Conservation (phyloP, 1,140 invertebrate species). For the Pseudomyrmex flavicornis region DNA sequence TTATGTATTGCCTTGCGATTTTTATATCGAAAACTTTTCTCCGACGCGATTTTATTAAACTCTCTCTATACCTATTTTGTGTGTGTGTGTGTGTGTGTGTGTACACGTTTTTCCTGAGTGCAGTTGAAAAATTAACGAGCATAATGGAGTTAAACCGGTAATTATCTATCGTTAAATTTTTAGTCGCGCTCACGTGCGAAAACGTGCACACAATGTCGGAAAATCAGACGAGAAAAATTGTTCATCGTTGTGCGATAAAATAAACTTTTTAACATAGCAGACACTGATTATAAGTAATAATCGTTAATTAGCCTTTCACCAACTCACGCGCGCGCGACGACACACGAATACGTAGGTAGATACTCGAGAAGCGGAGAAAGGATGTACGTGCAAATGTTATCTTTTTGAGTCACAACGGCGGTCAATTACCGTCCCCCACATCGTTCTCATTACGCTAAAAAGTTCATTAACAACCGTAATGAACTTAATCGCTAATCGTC, state of each 20-base stretch:
- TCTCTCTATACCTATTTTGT: too few species aligned
- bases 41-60: background rate
- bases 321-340: background rate
- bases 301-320: slow-evolving; percentile 16
- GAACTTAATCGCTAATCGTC: slow-evolving; percentile 70
- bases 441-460: slow-evolving; percentile 59
- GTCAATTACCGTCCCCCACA: slow-evolving; percentile 44
- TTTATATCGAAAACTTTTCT: background rate
- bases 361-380: slow-evolving; percentile 23
- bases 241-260: background rate
- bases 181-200: slow-evolving; percentile 2
- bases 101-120: background rate
- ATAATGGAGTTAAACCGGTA: slow-evolving; percentile 33
- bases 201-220: background rate
- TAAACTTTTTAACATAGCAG: background rate
- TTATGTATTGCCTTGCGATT: too few species aligned
- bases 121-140: slow-evolving; percentile 28
- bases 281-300: slow-evolving; percentile 9
- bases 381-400: slow-evolving; percentile 48
- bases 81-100: background rate
- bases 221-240: slow-evolving; percentile 9
- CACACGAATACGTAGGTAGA: background rate
- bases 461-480: slow-evolving; percentile 56
- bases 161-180: slow-evolving; percentile 41
- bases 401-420: slow-evolving; percentile 49